Evolutionary conservation across 2,113 vertebrate genomes (phyloP).

Genomic region (Pao palembangensis): DNA sequence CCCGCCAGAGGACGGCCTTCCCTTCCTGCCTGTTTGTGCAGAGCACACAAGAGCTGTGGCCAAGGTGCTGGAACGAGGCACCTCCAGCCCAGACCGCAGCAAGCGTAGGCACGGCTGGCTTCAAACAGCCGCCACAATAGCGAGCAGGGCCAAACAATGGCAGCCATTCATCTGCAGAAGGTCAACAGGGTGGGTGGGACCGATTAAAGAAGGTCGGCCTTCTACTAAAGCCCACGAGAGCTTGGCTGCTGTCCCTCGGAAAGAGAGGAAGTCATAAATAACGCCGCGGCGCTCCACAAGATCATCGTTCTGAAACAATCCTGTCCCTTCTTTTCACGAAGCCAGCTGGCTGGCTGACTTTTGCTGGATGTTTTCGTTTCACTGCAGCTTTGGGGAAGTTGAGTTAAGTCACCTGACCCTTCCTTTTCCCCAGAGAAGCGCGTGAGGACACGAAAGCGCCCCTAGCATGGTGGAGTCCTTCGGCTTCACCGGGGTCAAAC

Average conservation of each 20-base stretch:
- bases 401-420: conserved; percentile 14
- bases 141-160: conserved; percentile 57
- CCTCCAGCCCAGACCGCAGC: conserved; percentile 40
- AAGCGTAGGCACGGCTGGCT: conserved; percentile 62
- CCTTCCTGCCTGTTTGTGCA: conserved; percentile 56
- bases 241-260: conserved; percentile 58
- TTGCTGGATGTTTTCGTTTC: conserved; percentile 1
- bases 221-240: conserved; percentile 59
- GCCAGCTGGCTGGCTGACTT: conserved; percentile 2
- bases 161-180: conserved; percentile 58
- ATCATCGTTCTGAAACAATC: conserved; percentile 50
- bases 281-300: conserved; percentile 42
- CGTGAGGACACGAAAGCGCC: not conserved
- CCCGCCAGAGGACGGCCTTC: no score
- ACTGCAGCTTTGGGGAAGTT: conserved; percentile 19
- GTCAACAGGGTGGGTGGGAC: conserved; percentile 71
- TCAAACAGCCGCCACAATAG: conserved; percentile 62
- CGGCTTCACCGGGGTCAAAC: not conserved
- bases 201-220: conserved; percentile 66
- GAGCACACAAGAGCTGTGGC: conserved; percentile 53
- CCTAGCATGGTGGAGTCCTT: not conserved
- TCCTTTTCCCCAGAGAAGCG: conserved; percentile 21
- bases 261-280: conserved; percentile 77
- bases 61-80: conserved; percentile 41
- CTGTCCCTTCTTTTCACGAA: conserved; percentile 40